Conservation (phyloP, 2,797 vertebrate genomes). For the Anabas testudineus region DNA sequence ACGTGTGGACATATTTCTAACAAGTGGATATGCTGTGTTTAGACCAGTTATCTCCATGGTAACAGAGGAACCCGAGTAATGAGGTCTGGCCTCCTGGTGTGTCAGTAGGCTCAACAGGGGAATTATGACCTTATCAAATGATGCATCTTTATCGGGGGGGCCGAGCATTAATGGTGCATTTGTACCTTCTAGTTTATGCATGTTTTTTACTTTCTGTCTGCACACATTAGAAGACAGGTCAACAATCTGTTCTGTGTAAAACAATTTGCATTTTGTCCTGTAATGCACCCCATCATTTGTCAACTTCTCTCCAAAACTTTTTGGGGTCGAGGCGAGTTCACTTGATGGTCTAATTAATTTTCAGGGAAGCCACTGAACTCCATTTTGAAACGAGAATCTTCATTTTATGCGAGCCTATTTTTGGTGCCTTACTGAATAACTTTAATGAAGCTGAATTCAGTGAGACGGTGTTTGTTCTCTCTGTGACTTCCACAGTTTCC, state of each 20-base stretch:
- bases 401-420: neutral
- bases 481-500: neutral
- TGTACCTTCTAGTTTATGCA: neutral
- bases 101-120: slow-evolving; percentile 8
- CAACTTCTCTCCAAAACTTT: neutral
- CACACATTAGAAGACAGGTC: too few species aligned
- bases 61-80: slow-evolving; percentile 52
- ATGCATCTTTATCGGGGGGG: slow-evolving; percentile 12
- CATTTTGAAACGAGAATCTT: neutral
- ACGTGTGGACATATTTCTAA: slow-evolving; percentile 20
- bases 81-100: slow-evolving; percentile 43
- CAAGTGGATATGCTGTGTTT: slow-evolving; percentile 30
- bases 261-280: neutral
- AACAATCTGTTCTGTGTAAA: neutral
- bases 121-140: slow-evolving; percentile 32
- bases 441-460: neutral
- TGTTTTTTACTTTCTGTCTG: neutral
- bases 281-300: neutral
- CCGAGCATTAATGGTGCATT: neutral
- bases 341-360: neutral
- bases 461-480: neutral
- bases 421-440: neutral
- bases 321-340: slow-evolving; percentile 1
- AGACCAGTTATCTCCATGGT: slow-evolving; percentile 48
- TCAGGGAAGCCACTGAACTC: neutral